Conservation (phyloP, 2,888 invertebrate genomes). For the Cepaea hortensis region DNA sequence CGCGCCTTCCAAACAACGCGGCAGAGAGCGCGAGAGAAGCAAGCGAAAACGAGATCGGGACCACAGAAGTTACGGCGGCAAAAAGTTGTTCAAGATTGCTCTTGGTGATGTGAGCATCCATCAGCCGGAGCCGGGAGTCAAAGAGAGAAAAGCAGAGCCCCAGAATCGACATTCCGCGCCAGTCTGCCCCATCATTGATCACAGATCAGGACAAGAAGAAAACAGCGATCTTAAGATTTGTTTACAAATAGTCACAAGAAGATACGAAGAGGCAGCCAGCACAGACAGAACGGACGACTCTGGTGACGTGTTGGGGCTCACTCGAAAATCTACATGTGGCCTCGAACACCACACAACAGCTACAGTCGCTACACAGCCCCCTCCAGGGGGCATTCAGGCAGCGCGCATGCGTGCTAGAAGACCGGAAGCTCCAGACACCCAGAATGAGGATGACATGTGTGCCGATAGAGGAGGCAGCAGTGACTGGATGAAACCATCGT, state of each 20-base stretch:
- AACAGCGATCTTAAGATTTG: not conserved
- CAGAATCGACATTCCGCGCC: not conserved
- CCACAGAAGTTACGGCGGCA: slow-evolving; percentile 21
- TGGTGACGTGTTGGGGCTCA: slow-evolving; percentile 14
- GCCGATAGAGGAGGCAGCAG: not conserved
- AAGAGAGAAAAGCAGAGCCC: not conserved
- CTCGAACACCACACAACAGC: slow-evolving; percentile 37
- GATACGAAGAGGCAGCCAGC: not conserved
- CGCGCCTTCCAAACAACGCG: slow-evolving; percentile 17
- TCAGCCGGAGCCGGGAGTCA: not conserved
- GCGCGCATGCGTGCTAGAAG: not conserved
- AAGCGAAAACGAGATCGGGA: slow-evolving; percentile 44
- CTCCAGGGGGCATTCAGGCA: not conserved
- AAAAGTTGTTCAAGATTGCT: slow-evolving; percentile 30
- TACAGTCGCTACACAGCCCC: not conserved
- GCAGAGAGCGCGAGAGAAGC: slow-evolving; percentile 40
- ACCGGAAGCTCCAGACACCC: not conserved
- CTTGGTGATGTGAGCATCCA: slow-evolving; percentile 31
- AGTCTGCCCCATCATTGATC: not conserved
- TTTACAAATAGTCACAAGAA: not conserved
- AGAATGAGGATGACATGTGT: not conserved
- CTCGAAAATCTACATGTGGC: slow-evolving; percentile 29
- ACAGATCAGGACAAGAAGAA: not conserved
- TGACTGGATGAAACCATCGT: not conserved
- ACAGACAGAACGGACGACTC: not conserved